Evolutionary conservation across 2,113 vertebrate genomes (phyloP).

Genomic region (Dromas ardeola): DNA sequence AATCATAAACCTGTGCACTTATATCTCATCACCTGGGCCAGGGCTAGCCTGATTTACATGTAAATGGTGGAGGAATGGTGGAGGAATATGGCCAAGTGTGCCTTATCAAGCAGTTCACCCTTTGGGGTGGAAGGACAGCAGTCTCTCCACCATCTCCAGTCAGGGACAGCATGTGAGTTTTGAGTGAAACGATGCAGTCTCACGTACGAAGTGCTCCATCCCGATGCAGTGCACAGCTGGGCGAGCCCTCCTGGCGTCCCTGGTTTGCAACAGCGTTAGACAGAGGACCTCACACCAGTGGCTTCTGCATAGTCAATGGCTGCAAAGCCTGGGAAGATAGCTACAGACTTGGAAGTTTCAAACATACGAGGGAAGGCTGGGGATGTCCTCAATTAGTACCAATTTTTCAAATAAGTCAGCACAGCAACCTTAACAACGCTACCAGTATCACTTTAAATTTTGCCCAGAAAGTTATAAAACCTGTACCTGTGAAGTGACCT

Average conservation of each 20-base stretch:
- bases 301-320: neutral
- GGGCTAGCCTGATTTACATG: neutral
- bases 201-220: neutral
- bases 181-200: neutral
- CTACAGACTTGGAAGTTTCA: neutral
- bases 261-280: neutral
- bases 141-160: neutral
- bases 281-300: rapidly evolving
- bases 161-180: rapidly evolving
- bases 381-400: neutral
- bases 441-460: neutral
- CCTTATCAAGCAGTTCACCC: neutral
- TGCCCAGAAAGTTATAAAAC: neutral
- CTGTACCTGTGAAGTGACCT: neutral
- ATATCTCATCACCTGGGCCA: neutral
- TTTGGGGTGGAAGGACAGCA: neutral
- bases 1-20: neutral
- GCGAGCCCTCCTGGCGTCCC: neutral
- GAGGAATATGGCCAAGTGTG: neutral
- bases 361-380: rapidly evolving
- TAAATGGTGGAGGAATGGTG: neutral
- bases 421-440: neutral
- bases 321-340: neutral
- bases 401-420: neutral
- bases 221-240: neutral